These are phyloP conservation scores for Rosalia funebris DNA, from an alignment of 2,888 invertebrate genomes.

Conservation along the genomic window DNA sequence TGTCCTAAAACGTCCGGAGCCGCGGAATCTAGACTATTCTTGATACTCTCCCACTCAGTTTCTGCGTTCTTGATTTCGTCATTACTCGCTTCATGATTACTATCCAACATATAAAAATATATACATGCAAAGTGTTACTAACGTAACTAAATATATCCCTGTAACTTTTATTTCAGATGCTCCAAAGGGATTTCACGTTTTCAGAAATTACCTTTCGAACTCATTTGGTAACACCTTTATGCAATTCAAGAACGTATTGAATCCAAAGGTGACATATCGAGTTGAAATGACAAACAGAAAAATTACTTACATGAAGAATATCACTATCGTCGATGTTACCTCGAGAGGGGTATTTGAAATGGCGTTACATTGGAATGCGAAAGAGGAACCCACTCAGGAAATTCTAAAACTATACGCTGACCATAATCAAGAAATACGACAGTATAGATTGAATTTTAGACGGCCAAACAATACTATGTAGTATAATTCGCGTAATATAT, in stretches of 20 bases:
- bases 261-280: constrained; percentile 27
- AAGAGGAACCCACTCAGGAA: constrained; percentile 23
- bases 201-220: constrained; percentile 31
- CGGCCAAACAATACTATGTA: constrained; percentile 8
- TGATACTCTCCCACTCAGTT: too few relatives aligned
- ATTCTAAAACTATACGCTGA: constrained; percentile 32
- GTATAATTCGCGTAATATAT: constrained; percentile 1
- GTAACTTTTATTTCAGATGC: constrained; percentile 36
- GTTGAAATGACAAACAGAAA: background rate
- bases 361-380: constrained; percentile 42
- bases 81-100: too few relatives aligned
- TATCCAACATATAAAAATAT: too few relatives aligned
- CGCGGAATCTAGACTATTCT: too few relatives aligned
- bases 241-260: constrained; percentile 28
- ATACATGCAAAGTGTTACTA: too few relatives aligned
- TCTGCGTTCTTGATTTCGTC: too few relatives aligned
- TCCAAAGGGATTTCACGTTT: constrained; percentile 37
- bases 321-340: constrained; percentile 37
- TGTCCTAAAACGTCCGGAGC: too few relatives aligned
- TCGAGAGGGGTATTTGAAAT: constrained; percentile 34
- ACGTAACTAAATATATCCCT: too few relatives aligned
- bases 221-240: constrained; percentile 26
- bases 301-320: background rate
- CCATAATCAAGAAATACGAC: constrained; percentile 39
- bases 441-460: constrained; percentile 38